These are phyloP conservation scores for Microcebus lehilahytsara DNA, from an alignment of 2,113 vertebrate species.

Conservation along the genomic window DNA sequence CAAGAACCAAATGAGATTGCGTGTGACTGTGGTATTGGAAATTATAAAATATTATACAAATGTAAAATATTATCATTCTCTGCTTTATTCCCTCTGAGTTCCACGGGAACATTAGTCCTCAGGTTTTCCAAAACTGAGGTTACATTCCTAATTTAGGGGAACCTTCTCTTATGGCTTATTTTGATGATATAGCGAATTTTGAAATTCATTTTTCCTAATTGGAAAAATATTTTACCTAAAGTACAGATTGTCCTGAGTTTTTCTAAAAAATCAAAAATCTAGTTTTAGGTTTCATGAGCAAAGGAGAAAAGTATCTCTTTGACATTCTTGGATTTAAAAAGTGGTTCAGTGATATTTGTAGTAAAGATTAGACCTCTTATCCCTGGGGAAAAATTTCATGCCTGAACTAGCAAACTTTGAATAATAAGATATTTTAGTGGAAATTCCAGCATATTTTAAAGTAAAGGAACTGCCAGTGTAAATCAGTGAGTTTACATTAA, in stretches of 20 bases:
- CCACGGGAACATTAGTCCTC: not conserved
- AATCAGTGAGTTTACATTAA: constrained; percentile 54
- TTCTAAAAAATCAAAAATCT: constrained; percentile 18
- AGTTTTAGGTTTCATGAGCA: constrained; percentile 57
- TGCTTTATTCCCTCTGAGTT: not conserved
- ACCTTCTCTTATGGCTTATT: constrained; percentile 31
- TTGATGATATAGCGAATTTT: constrained; percentile 16
- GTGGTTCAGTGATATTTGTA: constrained; percentile 50
- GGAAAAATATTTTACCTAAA: constrained; percentile 48
- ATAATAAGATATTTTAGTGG: constrained; percentile 34
- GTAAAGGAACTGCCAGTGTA: constrained; percentile 48
- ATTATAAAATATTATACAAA: not conserved
- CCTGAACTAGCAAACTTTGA: constrained; percentile 38
- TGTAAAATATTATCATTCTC: not conserved
- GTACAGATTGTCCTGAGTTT: constrained; percentile 26
- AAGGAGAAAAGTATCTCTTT: constrained; percentile 48
- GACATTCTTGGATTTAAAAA: constrained; percentile 54
- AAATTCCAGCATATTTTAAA: constrained; percentile 48
- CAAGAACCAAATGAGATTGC: not conserved
- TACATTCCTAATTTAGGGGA: not conserved
- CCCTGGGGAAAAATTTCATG: constrained; percentile 46
- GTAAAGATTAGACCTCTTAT: constrained; percentile 43
- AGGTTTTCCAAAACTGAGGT: not conserved
- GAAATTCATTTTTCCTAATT: not conserved
- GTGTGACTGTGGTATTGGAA: not conserved